Percentiles rank a stretch among this genome's conserved stretches.
These are phyloP conservation scores for Trachelipus rathkii DNA, from an alignment of 1,140 invertebrate genomes.

Conservation along the genomic window DNA sequence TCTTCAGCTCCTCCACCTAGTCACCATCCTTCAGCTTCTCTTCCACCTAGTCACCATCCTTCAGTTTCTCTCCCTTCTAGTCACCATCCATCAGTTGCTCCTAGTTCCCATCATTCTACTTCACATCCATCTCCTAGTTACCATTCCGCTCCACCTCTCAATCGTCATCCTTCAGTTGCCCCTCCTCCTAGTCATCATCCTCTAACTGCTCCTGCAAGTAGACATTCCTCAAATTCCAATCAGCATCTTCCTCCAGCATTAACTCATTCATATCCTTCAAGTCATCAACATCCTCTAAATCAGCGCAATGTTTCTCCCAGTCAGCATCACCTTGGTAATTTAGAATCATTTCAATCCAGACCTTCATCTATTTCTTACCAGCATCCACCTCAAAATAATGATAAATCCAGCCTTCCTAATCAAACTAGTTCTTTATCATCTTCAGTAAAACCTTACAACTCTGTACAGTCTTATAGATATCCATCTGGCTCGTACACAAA, in stretches of 20 bases:
- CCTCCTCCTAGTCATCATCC: background rate
- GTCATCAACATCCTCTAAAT: background rate
- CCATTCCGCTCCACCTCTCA: background rate
- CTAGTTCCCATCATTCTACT: background rate
- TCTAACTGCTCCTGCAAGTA: background rate
- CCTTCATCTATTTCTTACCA: background rate
- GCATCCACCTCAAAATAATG: conserved; percentile 2
- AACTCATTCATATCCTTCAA: background rate
- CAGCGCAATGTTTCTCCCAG: background rate
- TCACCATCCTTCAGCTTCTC: background rate
- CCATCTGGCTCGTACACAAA: background rate
- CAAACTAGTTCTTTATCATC: conserved; percentile 8
- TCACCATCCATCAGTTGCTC: background rate
- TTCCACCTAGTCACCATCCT: background rate
- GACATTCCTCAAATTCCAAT: background rate
- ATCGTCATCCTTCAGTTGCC: background rate
- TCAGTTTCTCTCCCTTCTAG: background rate
- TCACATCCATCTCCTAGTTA: conserved; percentile 5
- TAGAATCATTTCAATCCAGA: background rate
- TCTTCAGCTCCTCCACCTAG: background rate
- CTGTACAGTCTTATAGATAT: background rate
- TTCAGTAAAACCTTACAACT: background rate
- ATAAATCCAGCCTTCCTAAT: background rate
- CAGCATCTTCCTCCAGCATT: background rate
- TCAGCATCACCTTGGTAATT: background rate